Evolutionary conservation across 2,888 invertebrate species (phyloP).

Genomic region (Phyllotreta striolata): DNA sequence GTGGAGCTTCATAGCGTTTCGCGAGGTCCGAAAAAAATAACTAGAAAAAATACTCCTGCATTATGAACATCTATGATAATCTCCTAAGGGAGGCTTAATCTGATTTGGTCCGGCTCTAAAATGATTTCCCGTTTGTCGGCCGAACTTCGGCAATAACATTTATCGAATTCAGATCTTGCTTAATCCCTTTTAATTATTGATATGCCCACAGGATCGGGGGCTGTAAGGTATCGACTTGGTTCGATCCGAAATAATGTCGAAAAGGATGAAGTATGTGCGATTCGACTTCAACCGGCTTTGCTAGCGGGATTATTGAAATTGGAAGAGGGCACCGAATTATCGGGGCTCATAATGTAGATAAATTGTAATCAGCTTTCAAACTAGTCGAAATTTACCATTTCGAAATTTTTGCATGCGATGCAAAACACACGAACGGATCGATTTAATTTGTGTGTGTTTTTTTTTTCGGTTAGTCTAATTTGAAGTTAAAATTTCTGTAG

Average conservation of each 20-base stretch:
- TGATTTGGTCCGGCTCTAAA: background rate
- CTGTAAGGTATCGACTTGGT: conserved; percentile 20
- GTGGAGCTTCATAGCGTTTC: background rate
- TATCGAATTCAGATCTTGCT: conserved; percentile 24
- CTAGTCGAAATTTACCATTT: too few species aligned
- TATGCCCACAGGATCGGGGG: conserved; percentile 15
- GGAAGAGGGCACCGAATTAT: background rate
- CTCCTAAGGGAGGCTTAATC: too few species aligned
- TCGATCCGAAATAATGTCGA: conserved; percentile 14
- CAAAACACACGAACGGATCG: conserved; percentile 15
- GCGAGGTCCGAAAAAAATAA: background rate
- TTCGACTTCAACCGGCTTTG: conserved; percentile 5
- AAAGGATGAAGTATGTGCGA: conserved; percentile 12
- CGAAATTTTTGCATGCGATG: too few species aligned
- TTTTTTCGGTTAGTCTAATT: background rate
- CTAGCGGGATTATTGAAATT: conserved; percentile 8
- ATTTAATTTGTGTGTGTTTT: conserved; percentile 8
- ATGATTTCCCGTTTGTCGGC: conserved; percentile 5
- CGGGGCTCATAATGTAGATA: background rate
- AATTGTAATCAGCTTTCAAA: too few species aligned
- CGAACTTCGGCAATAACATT: conserved; percentile 26
- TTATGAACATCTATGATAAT: too few species aligned
- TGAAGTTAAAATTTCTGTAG: conserved; percentile 8
- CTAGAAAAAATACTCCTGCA: too few species aligned
- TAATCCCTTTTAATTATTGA: conserved; percentile 28